A percentile compares a stretch with the other conserved stretches of the same genome.
Conservation (phyloP, 1,140 invertebrate species). For the Akabosia matsudoensis region DNA sequence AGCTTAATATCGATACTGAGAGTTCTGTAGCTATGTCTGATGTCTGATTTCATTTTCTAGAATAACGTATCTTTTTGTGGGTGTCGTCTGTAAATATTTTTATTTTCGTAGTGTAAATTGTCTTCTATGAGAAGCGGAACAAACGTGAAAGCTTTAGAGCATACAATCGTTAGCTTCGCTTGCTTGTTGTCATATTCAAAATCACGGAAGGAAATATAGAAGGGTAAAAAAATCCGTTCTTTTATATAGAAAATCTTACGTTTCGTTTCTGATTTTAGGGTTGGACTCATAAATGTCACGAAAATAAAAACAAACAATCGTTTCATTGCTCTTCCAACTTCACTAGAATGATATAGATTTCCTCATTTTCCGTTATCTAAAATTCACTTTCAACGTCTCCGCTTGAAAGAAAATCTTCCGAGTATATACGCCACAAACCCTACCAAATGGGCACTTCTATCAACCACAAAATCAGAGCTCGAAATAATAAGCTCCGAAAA, state of each 20-base stretch:
- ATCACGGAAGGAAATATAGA: not conserved
- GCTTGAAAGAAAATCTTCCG: too few species aligned
- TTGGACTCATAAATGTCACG: constrained; percentile 13
- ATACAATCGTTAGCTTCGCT: not conserved
- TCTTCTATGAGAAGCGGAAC: not conserved
- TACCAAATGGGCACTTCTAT: too few species aligned
- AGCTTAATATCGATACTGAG: not conserved
- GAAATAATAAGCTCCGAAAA: too few species aligned
- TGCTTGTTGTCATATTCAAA: not conserved
- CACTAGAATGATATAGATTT: too few species aligned
- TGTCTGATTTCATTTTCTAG: not conserved
- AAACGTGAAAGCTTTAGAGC: not conserved
- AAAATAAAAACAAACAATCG: too few species aligned
- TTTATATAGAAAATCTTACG: not conserved
- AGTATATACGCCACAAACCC: too few species aligned
- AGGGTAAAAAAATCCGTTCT: too few species aligned
- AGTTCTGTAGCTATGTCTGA: not conserved
- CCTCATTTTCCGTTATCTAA: too few species aligned
- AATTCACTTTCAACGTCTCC: too few species aligned
- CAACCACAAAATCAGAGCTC: too few species aligned
- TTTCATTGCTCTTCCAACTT: too few species aligned
- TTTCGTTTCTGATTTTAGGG: not conserved
- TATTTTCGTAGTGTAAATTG: not conserved
- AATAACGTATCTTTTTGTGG: not conserved
- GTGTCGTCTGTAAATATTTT: not conserved